Percentiles rank a stretch among this genome's conserved stretches.
Conservation (phyloP, 92 coral and sea anemone genomes). For the Palythoa caribaeorum region DNA sequence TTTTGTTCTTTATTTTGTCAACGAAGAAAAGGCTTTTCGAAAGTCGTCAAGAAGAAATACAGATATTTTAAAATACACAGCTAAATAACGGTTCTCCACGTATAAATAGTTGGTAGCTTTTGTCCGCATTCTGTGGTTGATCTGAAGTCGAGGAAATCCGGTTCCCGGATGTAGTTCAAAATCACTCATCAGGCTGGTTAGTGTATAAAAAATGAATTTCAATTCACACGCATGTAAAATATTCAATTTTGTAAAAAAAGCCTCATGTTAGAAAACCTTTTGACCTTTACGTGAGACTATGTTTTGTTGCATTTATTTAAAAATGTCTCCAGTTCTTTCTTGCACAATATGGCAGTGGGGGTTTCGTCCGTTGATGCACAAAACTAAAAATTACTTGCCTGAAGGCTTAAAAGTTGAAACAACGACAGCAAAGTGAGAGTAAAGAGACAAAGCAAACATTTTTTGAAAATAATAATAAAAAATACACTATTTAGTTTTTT, state of each 20-base stretch:
- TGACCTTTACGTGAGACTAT: not conserved
- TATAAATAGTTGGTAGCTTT: not conserved
- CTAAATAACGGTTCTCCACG: not conserved
- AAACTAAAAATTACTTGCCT: not conserved
- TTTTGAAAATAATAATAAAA: no score
- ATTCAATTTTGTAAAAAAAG: not conserved
- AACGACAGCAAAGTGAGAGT: not conserved
- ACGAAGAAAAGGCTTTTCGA: not conserved
- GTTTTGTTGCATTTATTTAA: not conserved
- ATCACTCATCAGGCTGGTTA: not conserved
- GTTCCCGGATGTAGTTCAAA: not conserved
- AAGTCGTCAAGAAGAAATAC: not conserved
- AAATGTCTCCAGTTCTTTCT: not conserved
- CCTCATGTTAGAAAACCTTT: no score
- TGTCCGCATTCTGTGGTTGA: not conserved
- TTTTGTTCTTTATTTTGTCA: not conserved
- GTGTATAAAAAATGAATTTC: not conserved
- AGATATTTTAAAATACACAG: not conserved
- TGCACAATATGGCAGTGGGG: not conserved
- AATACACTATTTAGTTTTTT: no score
- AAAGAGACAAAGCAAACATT: not conserved
- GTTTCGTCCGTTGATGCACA: not conserved
- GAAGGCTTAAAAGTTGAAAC: not conserved
- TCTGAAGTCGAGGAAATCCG: not conserved
- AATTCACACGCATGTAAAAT: not conserved